Evolutionary conservation across 2,888 invertebrate species (phyloP).

Genomic region (Drosophila nr. perissopoda): DNA sequence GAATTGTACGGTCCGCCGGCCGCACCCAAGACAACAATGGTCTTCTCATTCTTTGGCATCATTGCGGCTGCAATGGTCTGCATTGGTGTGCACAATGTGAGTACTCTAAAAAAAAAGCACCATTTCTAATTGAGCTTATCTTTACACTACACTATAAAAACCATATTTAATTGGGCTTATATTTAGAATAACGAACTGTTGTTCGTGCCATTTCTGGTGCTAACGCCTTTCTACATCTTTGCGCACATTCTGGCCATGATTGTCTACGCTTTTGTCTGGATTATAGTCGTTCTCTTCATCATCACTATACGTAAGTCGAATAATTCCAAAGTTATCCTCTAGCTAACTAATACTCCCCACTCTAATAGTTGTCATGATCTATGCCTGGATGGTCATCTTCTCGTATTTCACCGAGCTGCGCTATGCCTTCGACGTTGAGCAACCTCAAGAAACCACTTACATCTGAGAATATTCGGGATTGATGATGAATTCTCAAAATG

Average conservation of each 20-base stretch:
- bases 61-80: conserved; percentile 53
- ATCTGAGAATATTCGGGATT: conserved; percentile 14
- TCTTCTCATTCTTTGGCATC: conserved; percentile 64
- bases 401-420: conserved; percentile 65
- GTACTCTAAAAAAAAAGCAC: conserved; percentile 5
- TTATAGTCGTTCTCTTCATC: conserved; percentile 38
- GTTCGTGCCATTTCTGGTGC: conserved; percentile 56
- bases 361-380: conserved; percentile 47
- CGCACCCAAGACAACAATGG: conserved; percentile 65
- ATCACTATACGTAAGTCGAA: conserved; percentile 55
- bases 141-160: background rate
- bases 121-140: background rate
- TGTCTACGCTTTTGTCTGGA: conserved; percentile 45
- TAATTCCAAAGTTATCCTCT: too few species aligned
- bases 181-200: conserved; percentile 67
- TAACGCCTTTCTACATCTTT: conserved; percentile 51
- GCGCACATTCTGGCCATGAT: conserved; percentile 49
- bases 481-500: background rate
- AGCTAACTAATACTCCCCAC: background rate
- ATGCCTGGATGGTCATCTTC: conserved; percentile 62
- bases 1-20: conserved; percentile 18
- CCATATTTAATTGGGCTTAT: background rate
- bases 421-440: conserved; percentile 59
- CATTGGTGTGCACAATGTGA: conserved; percentile 67
- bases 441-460: conserved; percentile 32